phyloP scores from a whole-genome alignment of 1,140 invertebrate genomes.

The Drosophila nigrodunni region DNA sequence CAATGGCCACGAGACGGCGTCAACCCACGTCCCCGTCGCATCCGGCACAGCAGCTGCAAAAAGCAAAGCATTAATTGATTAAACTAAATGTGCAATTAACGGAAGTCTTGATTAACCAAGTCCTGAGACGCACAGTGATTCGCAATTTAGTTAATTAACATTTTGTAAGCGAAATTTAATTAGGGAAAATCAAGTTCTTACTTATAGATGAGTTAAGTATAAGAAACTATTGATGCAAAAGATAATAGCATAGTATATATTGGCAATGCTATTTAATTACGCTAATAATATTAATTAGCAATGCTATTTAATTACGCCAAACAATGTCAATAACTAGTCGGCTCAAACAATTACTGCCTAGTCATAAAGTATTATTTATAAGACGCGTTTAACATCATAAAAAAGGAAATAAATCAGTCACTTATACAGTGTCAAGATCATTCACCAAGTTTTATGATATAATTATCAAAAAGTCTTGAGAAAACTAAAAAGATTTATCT shows the following conservation, averaged over 20 bases:
- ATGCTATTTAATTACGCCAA: neutral
- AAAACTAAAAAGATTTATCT: neutral
- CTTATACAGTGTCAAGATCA: neutral
- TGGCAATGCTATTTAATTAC: neutral
- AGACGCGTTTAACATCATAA: neutral
- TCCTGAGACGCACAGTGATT: neutral
- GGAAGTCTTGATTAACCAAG: conserved; percentile 9
- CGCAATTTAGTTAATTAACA: neutral
- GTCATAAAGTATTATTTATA: neutral
- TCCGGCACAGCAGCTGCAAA: conserved; percentile 84
- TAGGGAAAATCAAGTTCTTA: neutral
- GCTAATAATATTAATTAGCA: neutral
- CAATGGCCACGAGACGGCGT: conserved; percentile 89
- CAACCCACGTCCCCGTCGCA: conserved; percentile 85
- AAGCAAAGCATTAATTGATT: neutral
- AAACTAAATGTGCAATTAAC: conserved; percentile 30
- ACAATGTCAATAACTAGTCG: neutral
- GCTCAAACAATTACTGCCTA: neutral
- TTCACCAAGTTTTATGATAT: neutral
- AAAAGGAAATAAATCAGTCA: neutral
- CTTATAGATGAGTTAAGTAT: neutral
- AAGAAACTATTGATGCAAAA: too few relatives aligned
- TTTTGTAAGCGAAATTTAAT: neutral
- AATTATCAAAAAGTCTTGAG: neutral
- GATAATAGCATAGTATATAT: too few relatives aligned